Conservation (phyloP, 2,888 invertebrate genomes). For the Cartodere bifasciata region DNA sequence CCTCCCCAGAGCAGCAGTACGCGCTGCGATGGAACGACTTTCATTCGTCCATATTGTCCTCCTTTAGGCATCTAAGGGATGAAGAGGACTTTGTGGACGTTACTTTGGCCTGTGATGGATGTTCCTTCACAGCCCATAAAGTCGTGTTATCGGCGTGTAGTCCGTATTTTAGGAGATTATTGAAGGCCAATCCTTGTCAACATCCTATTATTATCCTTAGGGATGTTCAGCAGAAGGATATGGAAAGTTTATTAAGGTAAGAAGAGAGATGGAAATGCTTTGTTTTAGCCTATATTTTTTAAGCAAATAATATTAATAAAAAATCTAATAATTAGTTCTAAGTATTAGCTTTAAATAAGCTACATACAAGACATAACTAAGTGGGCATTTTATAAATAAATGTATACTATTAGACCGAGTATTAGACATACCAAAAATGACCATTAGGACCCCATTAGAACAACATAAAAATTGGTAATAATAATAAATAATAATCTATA, state of each 20-base stretch:
- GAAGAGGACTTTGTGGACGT: conserved; percentile 91
- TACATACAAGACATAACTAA: too few species aligned
- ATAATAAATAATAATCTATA: too few species aligned
- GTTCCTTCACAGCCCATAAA: conserved; percentile 83
- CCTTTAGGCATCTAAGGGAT: conserved; percentile 77
- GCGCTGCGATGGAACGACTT: conserved; percentile 92
- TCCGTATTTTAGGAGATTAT: conserved; percentile 76
- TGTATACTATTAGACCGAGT: too few species aligned
- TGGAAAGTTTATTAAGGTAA: conserved; percentile 72
- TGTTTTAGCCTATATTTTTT: too few species aligned
- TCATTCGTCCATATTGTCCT: conserved; percentile 80
- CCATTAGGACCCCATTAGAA: too few species aligned
- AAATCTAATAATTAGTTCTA: too few species aligned
- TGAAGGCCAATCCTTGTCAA: conserved; percentile 83
- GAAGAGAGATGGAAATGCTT: too few species aligned
- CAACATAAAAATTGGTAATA: too few species aligned
- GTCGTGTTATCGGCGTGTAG: conserved; percentile 85
- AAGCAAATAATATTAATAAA: too few species aligned
- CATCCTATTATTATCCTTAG: conserved; percentile 81
- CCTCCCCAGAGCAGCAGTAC: conserved; percentile 69
- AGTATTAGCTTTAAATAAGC: too few species aligned
- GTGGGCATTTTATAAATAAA: too few species aligned
- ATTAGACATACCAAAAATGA: too few species aligned
- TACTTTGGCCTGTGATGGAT: conserved; percentile 81
- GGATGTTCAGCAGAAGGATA: conserved; percentile 75